Evolutionary conservation across 92 coral and sea anemone genomes (phyloP), one percentile per base, ranked within the genome.

Genomic region (Epizoanthus stellaris): DNA sequence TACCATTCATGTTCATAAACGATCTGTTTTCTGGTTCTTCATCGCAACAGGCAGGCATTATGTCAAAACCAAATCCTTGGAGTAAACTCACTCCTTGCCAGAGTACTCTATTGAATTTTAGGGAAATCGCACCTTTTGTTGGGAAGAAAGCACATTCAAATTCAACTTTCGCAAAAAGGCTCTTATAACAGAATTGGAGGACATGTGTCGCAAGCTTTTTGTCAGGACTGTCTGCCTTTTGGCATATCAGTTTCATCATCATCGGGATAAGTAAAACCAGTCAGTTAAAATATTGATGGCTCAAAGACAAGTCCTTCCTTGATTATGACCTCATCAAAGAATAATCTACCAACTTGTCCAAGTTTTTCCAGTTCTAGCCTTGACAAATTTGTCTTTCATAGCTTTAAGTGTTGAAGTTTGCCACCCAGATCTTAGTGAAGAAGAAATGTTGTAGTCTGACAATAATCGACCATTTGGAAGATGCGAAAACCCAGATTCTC

Each of bases 61-160:
- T 17, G 16, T 38, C 52, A 52, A 91, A 91, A 11, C 81, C 86
- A 80, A 52, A 91, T 34, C 90, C 67, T 64, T 91, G 85, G 1
- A 91, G 68, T 65, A 91, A 67, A 81, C 91, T 85, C 45, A 88
- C 89, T 67, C 88, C 89, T 71, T 80, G 91, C 94, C 94, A 88
- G 52, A 91, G 87, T 38, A 88, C 70, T 88, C 89, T 77, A 62
- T 90, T 87, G 4, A 90, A 43, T 67, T 86, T 69, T 17, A 54
- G 81, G 17, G 90, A 85, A 59, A 88, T 82, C 6, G 76, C 82
- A 67, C 93, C 89, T 60, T 73, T 90, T 23, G 93, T 90, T 2
- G 82, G 67, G 68, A 90, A 87, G 70, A 64, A 90, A 11, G 87
- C 84, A 89, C 90, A 90, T 9, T 88, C 88, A 43, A 87, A 90